These are phyloP conservation scores for Pararge aegeria DNA, from an alignment of 1,140 invertebrate genomes.

Conservation along the genomic window DNA sequence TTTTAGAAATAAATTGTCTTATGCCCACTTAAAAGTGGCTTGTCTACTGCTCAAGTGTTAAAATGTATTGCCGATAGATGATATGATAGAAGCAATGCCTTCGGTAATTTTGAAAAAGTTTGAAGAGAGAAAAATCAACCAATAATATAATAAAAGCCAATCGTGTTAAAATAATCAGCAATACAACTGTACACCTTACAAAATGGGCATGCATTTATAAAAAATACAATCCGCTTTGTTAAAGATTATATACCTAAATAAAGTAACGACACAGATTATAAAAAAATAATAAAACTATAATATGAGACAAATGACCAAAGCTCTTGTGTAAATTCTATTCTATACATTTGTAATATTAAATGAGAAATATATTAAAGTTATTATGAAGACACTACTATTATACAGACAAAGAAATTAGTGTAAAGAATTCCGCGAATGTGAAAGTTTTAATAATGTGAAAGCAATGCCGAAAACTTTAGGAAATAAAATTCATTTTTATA, in stretches of 20 bases:
- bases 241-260: constrained; percentile 6
- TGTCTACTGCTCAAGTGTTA: constrained; percentile 31
- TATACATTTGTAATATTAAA: neutral
- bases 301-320: constrained; percentile 3
- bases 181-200: constrained; percentile 50
- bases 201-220: constrained; percentile 20
- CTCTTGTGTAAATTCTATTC: constrained; percentile 1
- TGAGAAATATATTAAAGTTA: neutral
- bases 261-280: constrained; percentile 7
- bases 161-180: constrained; percentile 57
- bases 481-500: neutral
- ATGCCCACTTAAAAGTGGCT: constrained; percentile 1
- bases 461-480: neutral
- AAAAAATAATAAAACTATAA: constrained; percentile 14
- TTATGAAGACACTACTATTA: neutral
- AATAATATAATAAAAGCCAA: constrained; percentile 47
- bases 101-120: constrained; percentile 43
- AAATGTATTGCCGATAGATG: constrained; percentile 51
- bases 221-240: neutral
- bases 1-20: constrained; percentile 1
- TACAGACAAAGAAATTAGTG: neutral
- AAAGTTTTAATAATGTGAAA: constrained; percentile 1
- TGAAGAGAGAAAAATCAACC: constrained; percentile 32
- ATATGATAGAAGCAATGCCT: constrained; percentile 46
- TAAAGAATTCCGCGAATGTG: neutral